These are phyloP conservation scores for Odontocolon sp. DNA, from an alignment of 2,888 invertebrate genomes.

Conservation along the genomic window DNA sequence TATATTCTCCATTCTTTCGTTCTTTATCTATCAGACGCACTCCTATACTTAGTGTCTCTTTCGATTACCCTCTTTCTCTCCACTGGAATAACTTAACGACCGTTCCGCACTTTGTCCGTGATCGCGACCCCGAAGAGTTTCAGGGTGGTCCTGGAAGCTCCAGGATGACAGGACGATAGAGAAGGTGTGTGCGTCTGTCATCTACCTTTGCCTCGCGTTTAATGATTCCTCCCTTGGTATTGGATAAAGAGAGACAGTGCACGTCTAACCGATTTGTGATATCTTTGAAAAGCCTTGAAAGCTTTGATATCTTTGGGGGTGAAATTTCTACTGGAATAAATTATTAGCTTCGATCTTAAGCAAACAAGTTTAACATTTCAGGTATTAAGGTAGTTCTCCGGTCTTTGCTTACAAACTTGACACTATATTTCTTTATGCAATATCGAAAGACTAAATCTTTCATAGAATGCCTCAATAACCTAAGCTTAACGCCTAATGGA, in stretches of 20 bases:
- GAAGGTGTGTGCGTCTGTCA: not conserved
- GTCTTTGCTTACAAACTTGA: not conserved
- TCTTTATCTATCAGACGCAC: slow-evolving; percentile 24
- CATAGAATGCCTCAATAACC: slow-evolving; percentile 27
- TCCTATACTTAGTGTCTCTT: not conserved
- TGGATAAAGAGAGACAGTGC: not conserved
- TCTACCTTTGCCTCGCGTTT: slow-evolving; percentile 12
- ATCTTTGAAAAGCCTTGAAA: slow-evolving; percentile 1
- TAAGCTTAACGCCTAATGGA: slow-evolving; percentile 3
- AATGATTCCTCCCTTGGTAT: slow-evolving; percentile 13
- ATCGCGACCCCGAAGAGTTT: slow-evolving; percentile 1
- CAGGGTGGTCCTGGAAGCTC: not conserved
- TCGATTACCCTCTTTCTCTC: not conserved
- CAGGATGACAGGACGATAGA: slow-evolving; percentile 6
- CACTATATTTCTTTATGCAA: not conserved
- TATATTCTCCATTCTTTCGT: not conserved
- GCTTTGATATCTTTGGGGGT: no score
- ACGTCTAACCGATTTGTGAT: not conserved
- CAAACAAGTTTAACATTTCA: not conserved
- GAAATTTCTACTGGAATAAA: not conserved
- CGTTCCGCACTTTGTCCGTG: slow-evolving; percentile 34
- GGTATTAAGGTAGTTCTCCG: not conserved
- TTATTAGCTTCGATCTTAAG: not conserved
- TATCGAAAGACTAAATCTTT: slow-evolving; percentile 27
- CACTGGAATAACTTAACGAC: slow-evolving; percentile 55